Evolutionary conservation across 2,113 vertebrate species (phyloP).

Genomic region (Anseranas semipalmata): DNA sequence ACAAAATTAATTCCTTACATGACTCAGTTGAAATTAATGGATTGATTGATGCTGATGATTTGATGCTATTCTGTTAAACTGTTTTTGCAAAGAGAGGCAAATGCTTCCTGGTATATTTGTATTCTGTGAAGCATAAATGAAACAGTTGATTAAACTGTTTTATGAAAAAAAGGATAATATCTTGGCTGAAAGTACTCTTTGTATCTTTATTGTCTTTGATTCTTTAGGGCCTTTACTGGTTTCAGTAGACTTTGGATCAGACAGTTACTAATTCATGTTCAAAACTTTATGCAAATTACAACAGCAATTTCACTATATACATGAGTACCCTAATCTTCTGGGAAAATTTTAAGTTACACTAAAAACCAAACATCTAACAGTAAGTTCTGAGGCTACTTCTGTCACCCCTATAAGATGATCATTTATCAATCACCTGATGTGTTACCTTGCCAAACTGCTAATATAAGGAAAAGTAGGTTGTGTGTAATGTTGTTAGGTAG

Average conservation of each 20-base stretch:
- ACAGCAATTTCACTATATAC: neutral
- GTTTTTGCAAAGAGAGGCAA: neutral
- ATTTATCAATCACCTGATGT: neutral
- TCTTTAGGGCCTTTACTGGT: neutral
- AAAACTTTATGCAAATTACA: neutral
- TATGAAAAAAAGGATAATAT: neutral
- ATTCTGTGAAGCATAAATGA: neutral
- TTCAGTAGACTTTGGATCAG: constrained; percentile 13
- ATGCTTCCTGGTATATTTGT: neutral
- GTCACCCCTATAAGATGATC: neutral
- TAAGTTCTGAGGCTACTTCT: neutral
- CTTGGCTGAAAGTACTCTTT: neutral
- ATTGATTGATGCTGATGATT: constrained; percentile 11
- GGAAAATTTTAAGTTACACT: neutral
- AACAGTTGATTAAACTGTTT: neutral
- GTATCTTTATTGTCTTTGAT: constrained; percentile 17
- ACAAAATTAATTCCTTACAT: neutral
- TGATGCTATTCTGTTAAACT: neutral
- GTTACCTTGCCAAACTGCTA: neutral
- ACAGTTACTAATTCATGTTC: constrained; percentile 18
- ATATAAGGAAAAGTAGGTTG: neutral
- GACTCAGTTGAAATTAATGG: neutral
- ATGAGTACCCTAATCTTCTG: constrained; percentile 15
- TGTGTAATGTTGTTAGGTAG: neutral
- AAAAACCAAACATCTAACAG: neutral